phyloP scores from a whole-genome alignment of 2,888 invertebrate genomes.

The Hydropsyche betteni region DNA sequence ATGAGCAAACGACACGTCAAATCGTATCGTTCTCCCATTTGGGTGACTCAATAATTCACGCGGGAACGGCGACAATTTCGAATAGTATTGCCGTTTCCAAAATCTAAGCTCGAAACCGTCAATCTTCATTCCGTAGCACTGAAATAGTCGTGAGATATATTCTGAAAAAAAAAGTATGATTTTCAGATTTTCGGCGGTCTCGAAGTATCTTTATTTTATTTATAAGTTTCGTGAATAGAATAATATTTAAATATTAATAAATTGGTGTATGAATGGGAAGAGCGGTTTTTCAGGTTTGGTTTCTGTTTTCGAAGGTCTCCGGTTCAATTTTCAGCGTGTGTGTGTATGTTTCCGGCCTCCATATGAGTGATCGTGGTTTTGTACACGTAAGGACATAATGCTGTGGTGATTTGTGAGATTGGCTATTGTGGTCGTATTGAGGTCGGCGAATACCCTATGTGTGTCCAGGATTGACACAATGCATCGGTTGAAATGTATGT shows the following conservation, averaged over 20 bases:
- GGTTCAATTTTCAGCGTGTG: too few relatives aligned
- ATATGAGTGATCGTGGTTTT: too few relatives aligned
- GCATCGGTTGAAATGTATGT: too few relatives aligned
- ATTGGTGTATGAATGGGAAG: too few relatives aligned
- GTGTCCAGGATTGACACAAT: background rate
- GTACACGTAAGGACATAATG: slow-evolving; percentile 35
- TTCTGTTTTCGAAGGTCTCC: too few relatives aligned
- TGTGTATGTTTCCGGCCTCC: too few relatives aligned
- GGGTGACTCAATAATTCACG: too few relatives aligned
- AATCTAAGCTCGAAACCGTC: background rate
- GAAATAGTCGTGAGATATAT: background rate
- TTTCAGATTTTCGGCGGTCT: background rate
- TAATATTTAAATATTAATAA: too few relatives aligned
- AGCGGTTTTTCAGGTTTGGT: too few relatives aligned
- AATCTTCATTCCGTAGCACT: background rate
- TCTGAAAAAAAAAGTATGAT: background rate
- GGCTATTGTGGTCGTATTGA: slow-evolving; percentile 38
- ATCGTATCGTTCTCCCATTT: background rate
- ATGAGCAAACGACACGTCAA: background rate
- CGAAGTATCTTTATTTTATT: background rate
- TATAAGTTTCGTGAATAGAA: too few relatives aligned
- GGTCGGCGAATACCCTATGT: slow-evolving; percentile 42
- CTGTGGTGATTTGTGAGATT: slow-evolving; percentile 38
- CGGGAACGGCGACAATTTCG: too few relatives aligned
- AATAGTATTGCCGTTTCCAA: too few relatives aligned